Conservation (phyloP, 2,797 vertebrate species). For the Cirrhinus mrigala region DNA sequence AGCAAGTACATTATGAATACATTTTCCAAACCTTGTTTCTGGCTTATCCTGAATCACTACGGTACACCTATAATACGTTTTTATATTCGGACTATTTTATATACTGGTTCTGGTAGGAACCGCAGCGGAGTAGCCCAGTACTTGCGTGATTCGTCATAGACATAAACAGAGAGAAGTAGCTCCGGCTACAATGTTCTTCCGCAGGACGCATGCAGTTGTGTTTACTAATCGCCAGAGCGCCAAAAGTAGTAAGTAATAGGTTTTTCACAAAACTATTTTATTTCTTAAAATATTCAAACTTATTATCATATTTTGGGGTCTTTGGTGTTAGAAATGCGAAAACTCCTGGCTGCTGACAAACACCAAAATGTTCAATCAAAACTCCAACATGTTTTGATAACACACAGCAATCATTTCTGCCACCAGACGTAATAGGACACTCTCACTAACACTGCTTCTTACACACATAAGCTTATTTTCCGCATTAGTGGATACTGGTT, state of each 20-base stretch:
- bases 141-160: no score
- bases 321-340: neutral
- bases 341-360: neutral
- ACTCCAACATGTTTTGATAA: neutral
- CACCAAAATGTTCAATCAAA: neutral
- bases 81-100: no score
- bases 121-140: no score
- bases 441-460: conserved; percentile 6
- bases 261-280: neutral
- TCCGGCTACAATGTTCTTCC: no score
- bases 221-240: no score
- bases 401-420: conserved; percentile 4
- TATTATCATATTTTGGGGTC: neutral
- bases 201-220: no score
- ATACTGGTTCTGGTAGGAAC: no score
- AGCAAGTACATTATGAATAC: no score
- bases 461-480: conserved; percentile 25
- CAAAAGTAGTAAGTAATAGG: neutral
- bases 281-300: neutral
- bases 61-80: no score
- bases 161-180: no score
- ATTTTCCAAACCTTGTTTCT: no score
- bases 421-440: conserved; percentile 13
- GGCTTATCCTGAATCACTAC: no score
- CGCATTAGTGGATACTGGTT: conserved; percentile 15